Percentiles rank a stretch among this genome's conserved stretches.
Evolutionary conservation across 2,113 vertebrate species (phyloP).

Genomic region (Rhegmatorhina hoffmannsi): DNA sequence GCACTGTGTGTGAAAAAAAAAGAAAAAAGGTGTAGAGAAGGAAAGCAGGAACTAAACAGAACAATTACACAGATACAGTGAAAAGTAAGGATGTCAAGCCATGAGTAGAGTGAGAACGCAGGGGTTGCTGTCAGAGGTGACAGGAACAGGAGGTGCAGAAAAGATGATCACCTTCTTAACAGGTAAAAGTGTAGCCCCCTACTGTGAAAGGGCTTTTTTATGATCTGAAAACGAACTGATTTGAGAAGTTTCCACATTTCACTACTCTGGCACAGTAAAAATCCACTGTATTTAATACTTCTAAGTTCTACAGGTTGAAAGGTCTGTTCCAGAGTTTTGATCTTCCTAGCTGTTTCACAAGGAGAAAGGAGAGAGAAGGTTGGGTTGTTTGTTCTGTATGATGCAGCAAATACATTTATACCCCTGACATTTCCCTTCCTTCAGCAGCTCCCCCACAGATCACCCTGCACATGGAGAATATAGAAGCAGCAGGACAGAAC

Average conservation of each 20-base stretch:
- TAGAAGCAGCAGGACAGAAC: constrained; percentile 23
- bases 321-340: background rate
- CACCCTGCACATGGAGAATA: background rate
- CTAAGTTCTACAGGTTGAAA: background rate
- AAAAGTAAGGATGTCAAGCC: background rate
- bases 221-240: background rate
- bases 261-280: background rate
- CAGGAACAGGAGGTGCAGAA: background rate
- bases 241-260: background rate
- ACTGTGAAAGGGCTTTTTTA: background rate
- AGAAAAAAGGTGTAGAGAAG: background rate
- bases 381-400: background rate
- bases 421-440: constrained; percentile 11
- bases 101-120: background rate
- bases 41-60: background rate
- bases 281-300: background rate
- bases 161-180: background rate
- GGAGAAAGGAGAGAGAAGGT: background rate
- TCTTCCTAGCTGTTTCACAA: background rate
- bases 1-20: background rate
- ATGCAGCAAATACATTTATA: constrained; percentile 19
- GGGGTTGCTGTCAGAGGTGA: background rate
- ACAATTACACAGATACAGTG: background rate
- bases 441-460: constrained; percentile 23
- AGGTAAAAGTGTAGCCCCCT: background rate